Percentiles rank a stretch among this genome's conserved stretches.
Evolutionary conservation across 2,797 vertebrate genomes (phyloP).

Genomic region (Gymnopithys bicolor): DNA sequence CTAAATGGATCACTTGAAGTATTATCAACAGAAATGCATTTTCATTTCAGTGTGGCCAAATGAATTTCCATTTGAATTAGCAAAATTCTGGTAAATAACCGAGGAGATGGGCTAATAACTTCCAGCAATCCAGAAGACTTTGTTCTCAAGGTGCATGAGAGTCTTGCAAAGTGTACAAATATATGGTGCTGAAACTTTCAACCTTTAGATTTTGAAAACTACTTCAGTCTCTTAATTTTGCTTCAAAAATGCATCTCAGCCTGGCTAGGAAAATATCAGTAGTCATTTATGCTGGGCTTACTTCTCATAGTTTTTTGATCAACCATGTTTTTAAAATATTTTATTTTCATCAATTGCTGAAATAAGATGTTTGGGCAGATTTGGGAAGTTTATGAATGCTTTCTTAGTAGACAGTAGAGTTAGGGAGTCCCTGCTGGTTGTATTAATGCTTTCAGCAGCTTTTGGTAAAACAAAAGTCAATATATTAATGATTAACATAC

Average conservation of each 20-base stretch:
- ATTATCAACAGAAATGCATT: not conserved
- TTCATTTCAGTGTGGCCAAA: not conserved
- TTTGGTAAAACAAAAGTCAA: not conserved
- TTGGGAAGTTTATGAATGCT: not conserved
- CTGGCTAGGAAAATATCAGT: not conserved
- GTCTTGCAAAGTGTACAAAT: not conserved
- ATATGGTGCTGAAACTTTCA: not conserved
- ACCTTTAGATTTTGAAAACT: not conserved
- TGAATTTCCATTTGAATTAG: not conserved
- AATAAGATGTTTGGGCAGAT: not conserved
- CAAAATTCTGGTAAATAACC: not conserved
- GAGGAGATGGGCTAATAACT: not conserved
- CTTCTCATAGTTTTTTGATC: not conserved
- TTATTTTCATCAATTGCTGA: rapidly evolving
- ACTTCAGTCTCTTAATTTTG: not conserved
- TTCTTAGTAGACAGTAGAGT: not conserved
- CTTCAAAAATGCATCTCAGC: not conserved
- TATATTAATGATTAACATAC: not conserved
- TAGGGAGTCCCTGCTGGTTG: not conserved
- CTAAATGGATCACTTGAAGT: not conserved
- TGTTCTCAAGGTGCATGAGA: not conserved
- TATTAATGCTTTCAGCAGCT: not conserved
- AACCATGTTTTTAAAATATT: not conserved
- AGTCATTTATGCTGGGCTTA: not conserved
- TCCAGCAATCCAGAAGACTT: not conserved